Evolutionary conservation across 1,140 invertebrate genomes (phyloP), one percentile per base, ranked within the genome.

Genomic region (Lordiphosa clarofinis): DNA sequence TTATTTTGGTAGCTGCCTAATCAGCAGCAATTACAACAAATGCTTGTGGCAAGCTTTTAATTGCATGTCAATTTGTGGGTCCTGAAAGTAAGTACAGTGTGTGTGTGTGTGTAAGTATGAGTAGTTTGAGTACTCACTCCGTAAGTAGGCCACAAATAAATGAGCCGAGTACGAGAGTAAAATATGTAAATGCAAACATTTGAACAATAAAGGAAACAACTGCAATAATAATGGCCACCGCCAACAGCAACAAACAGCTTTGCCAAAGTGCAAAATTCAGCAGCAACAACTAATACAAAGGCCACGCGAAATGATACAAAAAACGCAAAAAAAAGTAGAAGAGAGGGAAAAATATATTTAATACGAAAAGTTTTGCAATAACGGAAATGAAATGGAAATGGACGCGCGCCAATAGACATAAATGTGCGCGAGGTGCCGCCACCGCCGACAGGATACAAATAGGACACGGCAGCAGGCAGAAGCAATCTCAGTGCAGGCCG

Each of bases 361-460:
- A 82, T 84, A 82, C 79, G 78, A 82, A 82, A 82, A 82, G 68
- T 82, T 82, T 82, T 82, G 78, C 78, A 82, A 82, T 82, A 82
- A 82, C 78, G 78, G 78, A 82, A 82, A 82, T 82, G 78, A 82
- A 82, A 82, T 82, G 78, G 78, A 82, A 82, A 82, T 82, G 78
- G 78, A 84, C 78, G 78, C 79, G 78, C 78, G 78, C 78, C 78
- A 82, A 82, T 82, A 82, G 78, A 84, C 78, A 82, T 84, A 82
- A 82, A 82, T 82, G 78, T 71, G 78, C 65, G 47, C 56, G 60
- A 57, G 72, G 47, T 75, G 54, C 70, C 62, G 37, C 13, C 12
- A 24, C 48, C 44, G 66, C 47, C 74, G 73, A 63, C 75, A 72
- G 76, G 78, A 84, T 82, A 69, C 76, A 82, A 82, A 82, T 82